Evolutionary conservation across 1,140 invertebrate species (phyloP), one percentile per base, ranked within the genome.

Genomic region (Tachypleus tridentatus): DNA sequence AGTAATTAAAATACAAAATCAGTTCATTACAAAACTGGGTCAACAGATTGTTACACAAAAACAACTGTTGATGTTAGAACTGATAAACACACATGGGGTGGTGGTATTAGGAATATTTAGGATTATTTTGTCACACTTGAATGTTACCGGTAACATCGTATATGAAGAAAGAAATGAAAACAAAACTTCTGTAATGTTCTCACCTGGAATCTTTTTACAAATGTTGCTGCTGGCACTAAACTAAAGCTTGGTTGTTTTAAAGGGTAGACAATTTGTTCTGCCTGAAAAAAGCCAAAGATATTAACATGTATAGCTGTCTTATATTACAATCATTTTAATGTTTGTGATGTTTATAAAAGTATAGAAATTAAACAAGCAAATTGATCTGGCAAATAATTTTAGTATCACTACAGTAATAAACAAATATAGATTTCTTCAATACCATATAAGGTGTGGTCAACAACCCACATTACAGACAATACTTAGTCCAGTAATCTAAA

Each of bases 231-330:
- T 4, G 80, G 77, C 63, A 81, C 75, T 9, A 78, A 49, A 57
- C 76, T 74, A 10, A 81, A 64, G 52, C 80, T 77, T 63, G 77
- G 77, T 57, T 80, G 73, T 58, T 83, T 81, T 63, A 96, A 74
- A 10, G 95, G 95, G 78, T 94, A 98, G 49, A 77, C 73, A 0
- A 94, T 78, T 64, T 87, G 85, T 67, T 88, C 84, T 2, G 88
- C 84, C 53, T 84, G 49, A 61, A 29, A 60, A 4, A 49, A 51
- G 5, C 0, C 47, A 58, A 29, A 29, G 29, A 29, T 29, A 29
- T 29, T 29, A 29, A 29, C 0, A 29, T 29, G 29, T 29, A 29
- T 29, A 29, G 29, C 29, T 29, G 29, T 29, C 0, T 29, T 29
- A 29, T 29, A 29, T 29, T 29, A 29, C 29, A 29, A 29, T 29